phyloP scores from a whole-genome alignment of 1,140 invertebrate species.

The Latrodectus geometricus region DNA sequence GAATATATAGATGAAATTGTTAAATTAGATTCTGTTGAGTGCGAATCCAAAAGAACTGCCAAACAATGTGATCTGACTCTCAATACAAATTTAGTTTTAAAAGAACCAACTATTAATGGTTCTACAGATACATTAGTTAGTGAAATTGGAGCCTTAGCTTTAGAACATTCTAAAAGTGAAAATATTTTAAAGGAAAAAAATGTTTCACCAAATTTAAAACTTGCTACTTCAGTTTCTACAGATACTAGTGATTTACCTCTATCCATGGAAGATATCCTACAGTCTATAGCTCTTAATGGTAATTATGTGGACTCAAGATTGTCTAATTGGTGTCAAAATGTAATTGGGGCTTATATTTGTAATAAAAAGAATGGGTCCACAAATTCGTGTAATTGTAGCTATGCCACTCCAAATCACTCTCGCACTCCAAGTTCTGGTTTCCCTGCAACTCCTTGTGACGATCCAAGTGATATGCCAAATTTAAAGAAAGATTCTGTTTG shows the following conservation, averaged over 20 bases:
- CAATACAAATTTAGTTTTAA: conserved; percentile 35
- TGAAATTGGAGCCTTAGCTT: conserved; percentile 64
- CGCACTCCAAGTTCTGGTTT: conserved; percentile 69
- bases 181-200: not conserved
- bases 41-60: conserved; percentile 7
- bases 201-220: conserved; percentile 1
- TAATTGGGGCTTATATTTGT: conserved; percentile 34
- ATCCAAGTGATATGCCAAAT: conserved; percentile 61
- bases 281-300: conserved; percentile 15
- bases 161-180: conserved; percentile 10
- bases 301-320: conserved; percentile 9
- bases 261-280: conserved; percentile 9
- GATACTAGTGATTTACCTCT: conserved; percentile 34
- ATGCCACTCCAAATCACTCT: conserved; percentile 68
- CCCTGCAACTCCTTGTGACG: conserved; percentile 68
- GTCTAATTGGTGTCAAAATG: conserved; percentile 33
- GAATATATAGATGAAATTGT: not conserved
- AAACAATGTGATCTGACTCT: not conserved
- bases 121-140: conserved; percentile 72
- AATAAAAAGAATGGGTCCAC: conserved; percentile 25
- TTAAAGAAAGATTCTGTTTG: conserved; percentile 66
- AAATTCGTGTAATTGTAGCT: conserved; percentile 65
- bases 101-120: conserved; percentile 68
- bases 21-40: not conserved
- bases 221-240: not conserved